Base-by-base conservation (phyloP, 2,797 vertebrate genomes). In the Menidia menidia region DNA sequence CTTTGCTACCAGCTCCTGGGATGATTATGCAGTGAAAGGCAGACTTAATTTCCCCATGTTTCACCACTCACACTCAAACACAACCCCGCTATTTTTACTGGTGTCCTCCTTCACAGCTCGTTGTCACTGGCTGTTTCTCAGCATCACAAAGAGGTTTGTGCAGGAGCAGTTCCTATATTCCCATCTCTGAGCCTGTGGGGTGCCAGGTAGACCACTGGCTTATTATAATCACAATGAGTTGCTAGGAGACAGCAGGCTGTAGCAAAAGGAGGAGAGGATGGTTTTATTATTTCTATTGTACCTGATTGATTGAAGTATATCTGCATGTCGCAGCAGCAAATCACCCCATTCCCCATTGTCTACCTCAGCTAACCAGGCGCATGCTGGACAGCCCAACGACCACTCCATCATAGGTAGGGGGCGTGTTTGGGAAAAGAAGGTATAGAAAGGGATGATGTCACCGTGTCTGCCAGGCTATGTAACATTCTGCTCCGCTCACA, bases 361-460 rank as follows among this genome's bases (percentile, higher is more conserved):
- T 88, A 72, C 83, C 75, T 72, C 59, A 68, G 55, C 35, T 67
- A 61, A 75, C 73, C 31, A 33, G 47, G 73, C 79, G 67, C n/a
- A 63, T 71, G 83, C 62, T 41, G 62, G 43, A 60, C 6, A 4
- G 44, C 30, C 61, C 31, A 31, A 57, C 56, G 18, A 59, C 79
- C 73, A 53, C 82, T 81, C 53, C 84, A 87, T 90, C 85, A 84
- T 84, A 89, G 88, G 88, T 88, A 31, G 62, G 81, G 90, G 89
- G 89, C 63, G 87, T 89, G 89, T 88, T 81, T 76, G 44, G 57
- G 67, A 54, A 56, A 51, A 79, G 73, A 88, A 90, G 90, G 89
- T 90, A 90, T 76, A 75, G 81, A 88, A 86, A 87, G 64, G 77
- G 92, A 94, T 95, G 94, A 95, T 94, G 94, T 95, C 93, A 92